phyloP scores from a whole-genome alignment of 2,888 invertebrate species.

The Athetis lepigone region DNA sequence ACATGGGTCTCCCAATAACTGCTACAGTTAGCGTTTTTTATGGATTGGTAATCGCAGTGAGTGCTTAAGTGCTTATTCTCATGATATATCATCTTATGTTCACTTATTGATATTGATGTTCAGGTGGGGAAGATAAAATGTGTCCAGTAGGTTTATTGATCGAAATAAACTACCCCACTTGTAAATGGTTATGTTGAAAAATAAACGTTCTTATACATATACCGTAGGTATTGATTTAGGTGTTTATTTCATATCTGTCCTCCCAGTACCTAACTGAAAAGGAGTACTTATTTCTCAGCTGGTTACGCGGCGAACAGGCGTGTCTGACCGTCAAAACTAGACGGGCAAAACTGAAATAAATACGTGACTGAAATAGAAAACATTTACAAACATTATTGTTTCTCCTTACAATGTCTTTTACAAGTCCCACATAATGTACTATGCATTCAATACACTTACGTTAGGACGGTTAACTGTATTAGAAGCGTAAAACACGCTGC shows the following conservation, averaged over 20 bases:
- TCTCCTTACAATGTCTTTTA: background rate
- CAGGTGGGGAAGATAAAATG: slow-evolving; percentile 8
- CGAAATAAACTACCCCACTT: background rate
- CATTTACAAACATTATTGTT: background rate
- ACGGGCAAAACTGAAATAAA: slow-evolving; percentile 2
- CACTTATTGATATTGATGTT: slow-evolving; percentile 36
- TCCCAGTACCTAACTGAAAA: background rate
- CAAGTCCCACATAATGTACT: slow-evolving; percentile 35
- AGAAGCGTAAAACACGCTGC: slow-evolving; percentile 43
- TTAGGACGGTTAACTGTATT: slow-evolving; percentile 47
- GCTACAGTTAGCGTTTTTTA: slow-evolving; percentile 18
- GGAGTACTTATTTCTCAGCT: background rate
- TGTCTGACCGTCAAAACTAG: background rate
- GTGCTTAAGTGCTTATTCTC: slow-evolving; percentile 15
- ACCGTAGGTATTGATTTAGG: background rate
- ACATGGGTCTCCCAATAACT: slow-evolving; percentile 21
- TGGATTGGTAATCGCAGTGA: slow-evolving; percentile 32
- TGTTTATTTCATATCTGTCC: background rate
- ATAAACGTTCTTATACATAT: background rate
- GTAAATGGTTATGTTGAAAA: background rate
- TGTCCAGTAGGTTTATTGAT: background rate
- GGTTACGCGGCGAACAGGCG: background rate
- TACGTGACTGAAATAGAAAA: background rate
- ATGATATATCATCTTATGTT: slow-evolving; percentile 18
- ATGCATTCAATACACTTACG: slow-evolving; percentile 49